phyloP scores from a whole-genome alignment of 2,888 invertebrate species.

The Neoitamus cyanurus region DNA sequence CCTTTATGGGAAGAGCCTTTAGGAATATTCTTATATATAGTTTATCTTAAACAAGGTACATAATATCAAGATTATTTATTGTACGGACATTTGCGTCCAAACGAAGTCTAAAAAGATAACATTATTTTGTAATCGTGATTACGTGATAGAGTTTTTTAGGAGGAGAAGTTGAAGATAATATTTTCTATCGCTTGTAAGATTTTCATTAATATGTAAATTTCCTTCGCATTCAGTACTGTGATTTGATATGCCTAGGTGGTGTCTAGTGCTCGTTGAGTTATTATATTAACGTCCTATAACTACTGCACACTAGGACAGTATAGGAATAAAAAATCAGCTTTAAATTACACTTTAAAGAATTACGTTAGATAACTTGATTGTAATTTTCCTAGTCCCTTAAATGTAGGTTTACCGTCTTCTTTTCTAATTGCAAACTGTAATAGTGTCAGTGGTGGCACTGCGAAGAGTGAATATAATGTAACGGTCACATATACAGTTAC shows the following conservation, averaged over 20 bases:
- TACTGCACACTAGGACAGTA: too few relatives aligned
- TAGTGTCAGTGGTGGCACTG: too few relatives aligned
- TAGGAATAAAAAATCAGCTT: too few relatives aligned
- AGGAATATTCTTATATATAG: constrained; percentile 54
- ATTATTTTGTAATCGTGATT: not conserved
- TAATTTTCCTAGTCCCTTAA: too few relatives aligned
- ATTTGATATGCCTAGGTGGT: not conserved
- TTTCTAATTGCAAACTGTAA: too few relatives aligned
- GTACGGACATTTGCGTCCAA: not conserved
- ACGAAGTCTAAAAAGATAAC: not conserved
- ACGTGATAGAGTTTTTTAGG: not conserved
- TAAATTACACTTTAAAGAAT: too few relatives aligned
- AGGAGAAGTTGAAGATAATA: not conserved
- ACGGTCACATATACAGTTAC: too few relatives aligned
- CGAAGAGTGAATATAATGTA: too few relatives aligned
- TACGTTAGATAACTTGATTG: too few relatives aligned
- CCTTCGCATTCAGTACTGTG: not conserved
- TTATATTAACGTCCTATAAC: too few relatives aligned
- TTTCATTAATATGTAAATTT: not conserved
- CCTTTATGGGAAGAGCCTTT: constrained; percentile 66
- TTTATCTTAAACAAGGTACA: not conserved
- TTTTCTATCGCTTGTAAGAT: not conserved
- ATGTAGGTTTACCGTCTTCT: too few relatives aligned
- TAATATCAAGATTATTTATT: not conserved
- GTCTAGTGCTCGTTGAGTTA: not conserved